Conservation (phyloP, 1,140 invertebrate species). For the Apis mellifera region Amel_HAv3.1 CM009943.2:7433001-7433500, state of each 20-base stretch:
- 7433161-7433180: no score
- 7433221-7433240: conserved; percentile 16
- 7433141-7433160: no score
- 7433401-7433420: conserved; percentile 5
- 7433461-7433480: not conserved
- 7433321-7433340: not conserved
- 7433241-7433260: conserved; percentile 11
- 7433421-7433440: not conserved
- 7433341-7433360: not conserved
- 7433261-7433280: conserved; percentile 9
- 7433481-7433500: no score
- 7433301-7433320: conserved; percentile 33
- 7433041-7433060: no score
- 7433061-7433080: no score
- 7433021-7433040: no score
- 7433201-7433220: conserved; percentile 15
- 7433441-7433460: no score
- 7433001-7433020: no score
- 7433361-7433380: not conserved
- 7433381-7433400: not conserved
- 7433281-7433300: conserved; percentile 55
- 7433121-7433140: no score
- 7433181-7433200: not conserved
- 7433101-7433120: no score
- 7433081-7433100: no score